Conservation (phyloP, 1,140 invertebrate species). For the Pseudomyrmex cubaensis region DNA sequence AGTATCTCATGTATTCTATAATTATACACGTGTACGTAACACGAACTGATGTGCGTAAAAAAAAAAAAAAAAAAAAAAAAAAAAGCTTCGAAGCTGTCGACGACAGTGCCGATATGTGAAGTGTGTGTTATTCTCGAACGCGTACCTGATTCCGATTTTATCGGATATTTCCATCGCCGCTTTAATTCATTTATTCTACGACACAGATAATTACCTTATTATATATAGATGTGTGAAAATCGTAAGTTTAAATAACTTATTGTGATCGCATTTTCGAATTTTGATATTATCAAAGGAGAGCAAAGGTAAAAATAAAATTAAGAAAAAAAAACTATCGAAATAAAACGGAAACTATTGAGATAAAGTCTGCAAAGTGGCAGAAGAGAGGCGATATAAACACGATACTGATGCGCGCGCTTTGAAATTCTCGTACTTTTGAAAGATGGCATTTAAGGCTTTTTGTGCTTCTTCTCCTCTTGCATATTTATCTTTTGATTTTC, state of each 20-base stretch:
- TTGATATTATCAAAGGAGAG: too few species aligned
- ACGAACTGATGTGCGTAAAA: slow-evolving; percentile 9
- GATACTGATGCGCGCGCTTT: not conserved
- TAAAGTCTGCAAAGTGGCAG: not conserved
- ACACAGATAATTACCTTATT: not conserved
- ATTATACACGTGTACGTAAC: slow-evolving; percentile 2
- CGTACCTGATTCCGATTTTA: slow-evolving; percentile 43
- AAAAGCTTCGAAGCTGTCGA: slow-evolving; percentile 36
- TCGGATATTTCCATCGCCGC: slow-evolving; percentile 7
- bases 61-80: not conserved
- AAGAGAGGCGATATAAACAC: too few species aligned
- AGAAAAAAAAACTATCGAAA: not conserved
- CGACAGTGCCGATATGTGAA: slow-evolving; percentile 6
- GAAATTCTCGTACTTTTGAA: not conserved
- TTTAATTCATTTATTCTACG: not conserved
- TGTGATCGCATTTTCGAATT: too few species aligned
- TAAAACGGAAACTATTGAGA: not conserved
- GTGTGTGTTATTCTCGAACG: slow-evolving; percentile 19
- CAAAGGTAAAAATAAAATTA: not conserved
- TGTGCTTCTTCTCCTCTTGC: not conserved
- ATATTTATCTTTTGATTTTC: slow-evolving; percentile 9
- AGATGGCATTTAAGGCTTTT: not conserved
- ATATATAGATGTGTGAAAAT: not conserved
- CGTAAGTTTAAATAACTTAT: not conserved
- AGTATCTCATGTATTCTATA: slow-evolving; percentile 29